Evolutionary conservation across 2,113 vertebrate species (phyloP), one percentile per base, ranked within the genome.

Genomic region (Hippocampus comes): DNA sequence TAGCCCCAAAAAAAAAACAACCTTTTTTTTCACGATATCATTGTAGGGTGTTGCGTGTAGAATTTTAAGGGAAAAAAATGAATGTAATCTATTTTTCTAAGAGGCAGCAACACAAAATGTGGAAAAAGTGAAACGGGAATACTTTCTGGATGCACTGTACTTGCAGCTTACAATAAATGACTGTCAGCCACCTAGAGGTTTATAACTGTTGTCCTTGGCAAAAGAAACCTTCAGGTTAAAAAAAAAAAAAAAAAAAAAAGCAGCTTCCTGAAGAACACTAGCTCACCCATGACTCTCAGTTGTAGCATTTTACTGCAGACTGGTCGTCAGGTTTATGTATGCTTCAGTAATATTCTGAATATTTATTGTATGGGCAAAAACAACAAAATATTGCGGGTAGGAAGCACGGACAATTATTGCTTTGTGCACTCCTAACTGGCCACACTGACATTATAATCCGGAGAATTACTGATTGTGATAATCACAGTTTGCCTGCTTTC

Each of bases 381-480:
- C 15, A 49, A 49, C 15, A 5, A 17, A 38, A 46, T 9, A 46
- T 18, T 49, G 5, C 15, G 14, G 12, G 15, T 18, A 17, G 3
- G 23, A 57, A 57, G n/a, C 23, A 11, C 23, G 11, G 11, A 30
- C 12, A 60, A 18, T 34, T 34, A 30, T 60, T 34, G 27, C 27
- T 15, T 60, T 38, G 30, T 30, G 75, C 65, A 10, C 59, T 27
- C 46, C 53, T 41, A 55, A n/a, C 63, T 8, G 34, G 23, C 27
- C 63, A 69, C 21, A 48, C 27, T 14, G 10, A 63, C n/a, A 1
- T 64, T 63, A 69, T 38, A 66, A n/a, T 60, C 67, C 46, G 41
- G 60, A 77, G 67, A 57, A 77, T 18, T 34, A 34, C 9, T n/a
- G 43, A 74, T 68, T 1, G 43, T 72, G 59, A 48, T 69, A 41